Base-by-base conservation (phyloP, 2,888 invertebrate species). In the Tachina lurida region DNA sequence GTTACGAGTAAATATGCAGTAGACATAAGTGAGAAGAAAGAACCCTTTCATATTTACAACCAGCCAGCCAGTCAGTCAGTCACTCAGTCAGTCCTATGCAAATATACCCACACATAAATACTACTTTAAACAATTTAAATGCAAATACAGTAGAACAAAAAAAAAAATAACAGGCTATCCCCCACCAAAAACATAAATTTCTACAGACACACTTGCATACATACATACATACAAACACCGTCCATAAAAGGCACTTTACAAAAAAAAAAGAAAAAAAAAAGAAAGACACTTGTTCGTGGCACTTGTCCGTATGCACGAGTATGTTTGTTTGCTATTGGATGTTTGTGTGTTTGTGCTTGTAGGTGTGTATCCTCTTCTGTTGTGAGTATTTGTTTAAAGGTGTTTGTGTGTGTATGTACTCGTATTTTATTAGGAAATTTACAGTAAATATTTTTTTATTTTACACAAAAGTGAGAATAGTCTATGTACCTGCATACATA, bases 1-100 rank as follows among this genome's bases (percentile, higher is more conserved):
- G 52, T 63, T 54, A 45, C 58, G 56, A 39, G n/a, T 43, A 56
- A 39, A 17, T 41, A 15, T 5, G 13, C 65, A n/a, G 22, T 19
- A 43, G 9, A 41, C 12, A 54, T 13, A n/a, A 71, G 22, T 31
- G 19, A 15, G 12, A 56, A 12, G 22, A 41, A 56, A 22, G 17
- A 70, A 58, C 70, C 82, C 76, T 77, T 83, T 71, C 17, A 54
- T 76, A 52, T 77, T 62, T 58, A 68, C 81, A 31, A 31, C 31
- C 31, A 31, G 5, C 31, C 31, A 31, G 31, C 1, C 31, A 31
- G 31, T 31, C 31, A 31, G 31, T 31, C 31, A 31, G 31, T 31
- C 31, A 31, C 7, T 31, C 31, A 31, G 31, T 31, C 31, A 43
- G 43, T 71, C 76, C 76, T 77, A 56, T 71, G 71, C 43, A 76